Evolutionary conservation across 2,888 invertebrate genomes (phyloP).

Genomic region (Rhogogaster chlorosoma): DNA sequence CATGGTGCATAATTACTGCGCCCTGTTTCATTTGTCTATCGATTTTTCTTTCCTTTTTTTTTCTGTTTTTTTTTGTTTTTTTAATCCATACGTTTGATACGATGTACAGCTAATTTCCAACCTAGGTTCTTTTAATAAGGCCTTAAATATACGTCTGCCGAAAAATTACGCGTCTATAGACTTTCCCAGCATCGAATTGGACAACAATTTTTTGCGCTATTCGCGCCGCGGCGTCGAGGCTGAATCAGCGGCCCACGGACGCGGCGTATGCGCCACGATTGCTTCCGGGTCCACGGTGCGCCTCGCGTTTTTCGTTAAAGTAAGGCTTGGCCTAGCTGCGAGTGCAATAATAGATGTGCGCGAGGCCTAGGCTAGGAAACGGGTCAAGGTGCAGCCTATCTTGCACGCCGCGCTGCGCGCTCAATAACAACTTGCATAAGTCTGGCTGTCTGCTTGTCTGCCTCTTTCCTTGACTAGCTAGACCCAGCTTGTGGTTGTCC

Average conservation of each 20-base stretch:
- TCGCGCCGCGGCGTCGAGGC: slow-evolving; percentile 23
- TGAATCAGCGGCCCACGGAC: not conserved
- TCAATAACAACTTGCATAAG: slow-evolving; percentile 51
- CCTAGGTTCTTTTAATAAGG: not conserved
- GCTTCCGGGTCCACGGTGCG: slow-evolving; percentile 31
- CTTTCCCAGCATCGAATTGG: slow-evolving; percentile 25
- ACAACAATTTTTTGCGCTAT: slow-evolving; percentile 25
- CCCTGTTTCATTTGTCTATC: not conserved
- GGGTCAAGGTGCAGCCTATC: slow-evolving; percentile 52
- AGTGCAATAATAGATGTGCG: slow-evolving; percentile 46
- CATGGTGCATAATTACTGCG: not conserved
- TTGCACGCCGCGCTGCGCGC: slow-evolving; percentile 48
- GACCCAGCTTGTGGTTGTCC: slow-evolving; percentile 29
- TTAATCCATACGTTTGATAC: not conserved
- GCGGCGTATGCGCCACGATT: slow-evolving; percentile 11
- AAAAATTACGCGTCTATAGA: not conserved
- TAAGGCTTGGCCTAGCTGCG: slow-evolving; percentile 18
- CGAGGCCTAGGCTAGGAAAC: slow-evolving; percentile 42
- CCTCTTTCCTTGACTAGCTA: not conserved
- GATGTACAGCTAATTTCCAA: not conserved
- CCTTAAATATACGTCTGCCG: not conserved
- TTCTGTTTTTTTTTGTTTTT: not conserved
- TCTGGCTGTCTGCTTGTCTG: slow-evolving; percentile 20
- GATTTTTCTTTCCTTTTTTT: not conserved
- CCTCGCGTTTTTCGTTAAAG: slow-evolving; percentile 6